Evolutionary conservation across 2,797 vertebrate species (phyloP), one percentile per base, ranked within the genome.

Genomic region (Phaenicophaeus curvirostris): DNA sequence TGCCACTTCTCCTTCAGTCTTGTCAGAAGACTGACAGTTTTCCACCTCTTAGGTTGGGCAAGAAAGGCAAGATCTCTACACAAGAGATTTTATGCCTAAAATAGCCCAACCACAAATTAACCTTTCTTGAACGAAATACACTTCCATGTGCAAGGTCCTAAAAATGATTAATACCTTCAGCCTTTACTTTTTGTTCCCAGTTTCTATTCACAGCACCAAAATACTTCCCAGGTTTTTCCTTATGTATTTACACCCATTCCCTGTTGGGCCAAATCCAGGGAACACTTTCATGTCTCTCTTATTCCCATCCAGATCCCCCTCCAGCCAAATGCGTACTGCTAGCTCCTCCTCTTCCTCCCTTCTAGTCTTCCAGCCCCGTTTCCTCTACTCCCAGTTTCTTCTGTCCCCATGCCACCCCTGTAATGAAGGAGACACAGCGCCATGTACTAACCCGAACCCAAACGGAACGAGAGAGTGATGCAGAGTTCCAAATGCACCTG

Each of bases 391-490:
- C 89, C 69, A 91, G 63, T 31, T 87, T 88, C 80, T 79, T 87
- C 82, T 79, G 78, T 33, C 42, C 94, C 93, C 91, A 23, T 3
- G 53, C 85, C 21, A 86, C 92, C 94, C 95, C 93, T 96, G 91
- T 82, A 97, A 97, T 15, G 37, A 97, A 98, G 95, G 95, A 98
- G 96, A 97, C 90, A 97, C 95, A 97, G 97, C 97, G 94, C 97
- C 94, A 96, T 95, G 97, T 98, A 98, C 97, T 98, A 98, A 98
- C 97, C 97, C 97, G 97, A 97, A 98, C 97, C 97, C 96, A 69
- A 97, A 98, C 42, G 96, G 96, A 97, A 98, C 85, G 95, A 98
- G 96, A 97, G 96, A 96, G 96, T 96, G 97, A 98, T 95, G 97
- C 96, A 98, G 97, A 97, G 96, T 97, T 97, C 97, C 97, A 97